Evolutionary conservation across 2,113 vertebrate genomes (phyloP).

Genomic region (Trematomus loennbergii): DNA sequence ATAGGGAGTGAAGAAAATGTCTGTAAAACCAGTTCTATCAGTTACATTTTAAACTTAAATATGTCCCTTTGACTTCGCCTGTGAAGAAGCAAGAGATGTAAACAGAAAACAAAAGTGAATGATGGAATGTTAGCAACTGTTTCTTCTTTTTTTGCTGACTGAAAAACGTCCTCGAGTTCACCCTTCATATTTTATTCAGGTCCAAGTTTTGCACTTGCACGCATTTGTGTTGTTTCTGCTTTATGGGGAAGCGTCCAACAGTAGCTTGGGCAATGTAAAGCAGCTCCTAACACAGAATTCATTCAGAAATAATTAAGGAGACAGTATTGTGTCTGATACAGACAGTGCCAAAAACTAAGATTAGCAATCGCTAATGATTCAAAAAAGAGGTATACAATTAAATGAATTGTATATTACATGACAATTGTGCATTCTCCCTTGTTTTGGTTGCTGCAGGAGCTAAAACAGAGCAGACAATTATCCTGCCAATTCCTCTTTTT

Average conservation of each 20-base stretch:
- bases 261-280: slow-evolving; percentile 9
- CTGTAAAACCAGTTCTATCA: neutral
- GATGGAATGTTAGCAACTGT: slow-evolving; percentile 15
- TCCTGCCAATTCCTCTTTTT: slow-evolving; percentile 6
- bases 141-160: slow-evolving; percentile 8
- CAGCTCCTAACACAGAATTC: slow-evolving; percentile 8
- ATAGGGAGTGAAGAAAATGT: slow-evolving; percentile 4
- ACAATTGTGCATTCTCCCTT: neutral
- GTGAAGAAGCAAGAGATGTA: neutral
- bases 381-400: neutral
- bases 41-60: neutral
- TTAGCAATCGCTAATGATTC: neutral
- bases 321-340: neutral
- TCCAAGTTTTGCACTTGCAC: slow-evolving; percentile 29
- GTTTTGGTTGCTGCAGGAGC: slow-evolving; percentile 1
- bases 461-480: neutral
- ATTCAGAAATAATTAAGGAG: neutral
- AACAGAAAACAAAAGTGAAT: slow-evolving; percentile 14
- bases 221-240: neutral
- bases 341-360: neutral
- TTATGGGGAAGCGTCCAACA: slow-evolving; percentile 32
- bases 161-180: slow-evolving; percentile 32
- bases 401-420: neutral
- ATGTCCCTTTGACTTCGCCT: neutral
- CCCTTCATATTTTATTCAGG: slow-evolving; percentile 55